Base-by-base conservation (phyloP, 2,113 vertebrate genomes). In the Erinaceus europaeus region DNA sequence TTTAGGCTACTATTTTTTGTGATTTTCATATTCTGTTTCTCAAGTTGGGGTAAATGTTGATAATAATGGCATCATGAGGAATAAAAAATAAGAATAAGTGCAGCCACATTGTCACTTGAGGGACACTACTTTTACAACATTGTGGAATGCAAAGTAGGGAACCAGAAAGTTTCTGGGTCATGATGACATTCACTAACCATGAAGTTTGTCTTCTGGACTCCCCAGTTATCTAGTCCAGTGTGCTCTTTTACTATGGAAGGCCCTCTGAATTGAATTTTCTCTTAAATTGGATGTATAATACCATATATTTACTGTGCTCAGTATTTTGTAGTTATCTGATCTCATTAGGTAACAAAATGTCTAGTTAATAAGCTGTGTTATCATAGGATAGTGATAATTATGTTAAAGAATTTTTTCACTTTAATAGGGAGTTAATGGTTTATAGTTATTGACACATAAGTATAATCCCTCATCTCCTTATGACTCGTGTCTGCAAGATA, bases 1-100 rank as follows among this genome's bases (percentile, higher is more conserved):
- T 91, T 88, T 68, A 44, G 44, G 74, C 74, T 90, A 46, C 14
- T 75, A 48, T 20, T 27, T 84, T 88, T 75, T 83, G 9, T 55
- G 80, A 55, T 4, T 71, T 86, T 15, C 25, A 80, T 23, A 4
- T 73, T 71, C 44, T 87, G 4, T 53, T 52, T 82, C 42, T 71
- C 27, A 67, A 50, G n/a, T 2, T 64, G 64, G n/a, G 36, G 29
- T 52, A 59, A 79, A 2, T 71, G 20, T 18, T 62, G 52, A 44
- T 89, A 67, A 77, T 38, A 79, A 73, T 18, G 18, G 7, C 14
- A 84, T 80, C 59, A 48, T 18, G n/a, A 13, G 2, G 12, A 3
- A 12, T 11, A 77, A n/a, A 36, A 38, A 53, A n/a, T 21, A 48
- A 38, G 3, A 20, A 8, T 5, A 12, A 3, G 53, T 52, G n/a